phyloP scores from a whole-genome alignment of 2,113 vertebrate genomes.

The Monopterus albus region DNA sequence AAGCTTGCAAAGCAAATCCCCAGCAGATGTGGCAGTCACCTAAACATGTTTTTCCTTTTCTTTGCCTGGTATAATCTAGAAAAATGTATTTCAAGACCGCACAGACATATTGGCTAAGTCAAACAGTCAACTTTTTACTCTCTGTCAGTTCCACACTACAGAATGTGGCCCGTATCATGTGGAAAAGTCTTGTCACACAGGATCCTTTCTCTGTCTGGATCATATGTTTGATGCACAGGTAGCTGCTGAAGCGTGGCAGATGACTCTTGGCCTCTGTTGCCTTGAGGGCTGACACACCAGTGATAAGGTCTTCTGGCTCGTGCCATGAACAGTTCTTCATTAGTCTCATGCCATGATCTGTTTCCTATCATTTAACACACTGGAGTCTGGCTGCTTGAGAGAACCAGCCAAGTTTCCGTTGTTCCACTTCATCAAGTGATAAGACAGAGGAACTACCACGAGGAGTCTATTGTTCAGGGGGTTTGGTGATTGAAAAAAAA shows the following conservation, averaged over 20 bases:
- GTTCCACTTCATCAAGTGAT: conserved; percentile 27
- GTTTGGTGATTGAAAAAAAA: background rate
- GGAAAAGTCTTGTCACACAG: conserved; percentile 7
- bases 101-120: conserved; percentile 62
- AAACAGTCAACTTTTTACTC: conserved; percentile 49
- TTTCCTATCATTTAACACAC: conserved; percentile 48
- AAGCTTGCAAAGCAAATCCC: conserved; percentile 39
- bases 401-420: conserved; percentile 34
- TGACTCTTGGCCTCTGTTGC: conserved; percentile 29
- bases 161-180: conserved; percentile 11
- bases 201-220: conserved; percentile 28
- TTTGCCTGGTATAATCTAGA: conserved; percentile 36
- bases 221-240: conserved; percentile 15
- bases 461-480: background rate
- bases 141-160: conserved; percentile 29
- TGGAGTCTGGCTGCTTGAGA: conserved; percentile 11
- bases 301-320: conserved; percentile 39
- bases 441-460: conserved; percentile 20
- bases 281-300: background rate
- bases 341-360: conserved; percentile 7
- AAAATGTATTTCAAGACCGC: conserved; percentile 60
- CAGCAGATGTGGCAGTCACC: conserved; percentile 41
- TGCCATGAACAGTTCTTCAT: conserved; percentile 45
- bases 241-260: conserved; percentile 22
- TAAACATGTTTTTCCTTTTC: conserved; percentile 39